Conservation (phyloP, 2,113 vertebrate genomes). For the Zootoca vivipara region DNA sequence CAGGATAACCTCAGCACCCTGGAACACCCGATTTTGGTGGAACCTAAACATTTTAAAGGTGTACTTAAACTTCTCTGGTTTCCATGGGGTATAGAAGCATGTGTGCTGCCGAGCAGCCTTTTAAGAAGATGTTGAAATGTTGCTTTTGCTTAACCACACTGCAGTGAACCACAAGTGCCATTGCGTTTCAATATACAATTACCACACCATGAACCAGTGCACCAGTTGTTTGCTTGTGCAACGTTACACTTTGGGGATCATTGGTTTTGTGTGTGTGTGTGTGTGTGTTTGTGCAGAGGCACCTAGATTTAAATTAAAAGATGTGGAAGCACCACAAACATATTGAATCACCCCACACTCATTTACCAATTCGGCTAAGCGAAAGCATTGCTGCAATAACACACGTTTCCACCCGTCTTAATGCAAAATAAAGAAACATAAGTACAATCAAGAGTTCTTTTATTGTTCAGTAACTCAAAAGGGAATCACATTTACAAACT, state of each 20-base stretch:
- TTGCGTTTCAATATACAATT: background rate
- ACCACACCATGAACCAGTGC: background rate
- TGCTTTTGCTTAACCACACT: background rate
- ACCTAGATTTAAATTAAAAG: constrained; percentile 3
- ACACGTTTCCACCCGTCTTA: background rate
- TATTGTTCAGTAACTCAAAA: background rate
- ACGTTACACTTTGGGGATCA: background rate
- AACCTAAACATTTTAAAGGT: background rate
- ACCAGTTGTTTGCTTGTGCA: background rate
- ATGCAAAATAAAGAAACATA: background rate
- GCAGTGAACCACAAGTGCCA: rapidly evolving
- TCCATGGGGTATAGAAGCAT: background rate
- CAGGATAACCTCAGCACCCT: background rate
- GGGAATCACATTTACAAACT: background rate
- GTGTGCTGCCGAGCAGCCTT: background rate
- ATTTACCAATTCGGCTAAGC: background rate
- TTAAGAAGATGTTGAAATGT: background rate
- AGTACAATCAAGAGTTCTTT: background rate
- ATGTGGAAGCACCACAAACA: background rate
- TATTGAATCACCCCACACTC: background rate
- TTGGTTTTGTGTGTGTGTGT: background rate
- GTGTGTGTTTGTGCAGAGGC: background rate
- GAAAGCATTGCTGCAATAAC: background rate
- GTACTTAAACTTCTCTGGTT: background rate
- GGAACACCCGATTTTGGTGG: background rate